Conservation (phyloP, 2,113 vertebrate species). For the Hippoglossus stenolepis region DNA sequence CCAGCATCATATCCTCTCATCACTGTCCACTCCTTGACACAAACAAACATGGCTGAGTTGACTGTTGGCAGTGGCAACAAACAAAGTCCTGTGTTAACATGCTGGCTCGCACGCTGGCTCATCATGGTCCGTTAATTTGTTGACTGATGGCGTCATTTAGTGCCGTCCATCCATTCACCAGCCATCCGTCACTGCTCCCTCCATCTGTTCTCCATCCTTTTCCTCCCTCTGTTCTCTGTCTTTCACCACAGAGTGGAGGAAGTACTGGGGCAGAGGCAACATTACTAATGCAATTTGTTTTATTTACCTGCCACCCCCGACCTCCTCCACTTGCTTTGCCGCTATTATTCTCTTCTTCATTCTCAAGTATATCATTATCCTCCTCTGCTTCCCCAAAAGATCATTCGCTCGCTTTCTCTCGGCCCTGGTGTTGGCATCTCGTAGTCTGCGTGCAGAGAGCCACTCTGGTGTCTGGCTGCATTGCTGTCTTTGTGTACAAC, state of each 20-base stretch:
- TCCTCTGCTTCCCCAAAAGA: constrained; percentile 10
- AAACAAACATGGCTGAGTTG: constrained; percentile 63
- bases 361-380: constrained; percentile 13
- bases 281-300: constrained; percentile 29
- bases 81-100: constrained; percentile 58
- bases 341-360: constrained; percentile 13
- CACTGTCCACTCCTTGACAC: constrained; percentile 48
- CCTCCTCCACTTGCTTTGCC: neutral
- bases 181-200: constrained; percentile 51
- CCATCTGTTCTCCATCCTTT: constrained; percentile 53
- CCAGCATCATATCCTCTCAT: constrained; percentile 27
- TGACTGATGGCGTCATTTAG: constrained; percentile 70
- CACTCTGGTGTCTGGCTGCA: constrained; percentile 44
- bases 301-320: constrained; percentile 8
- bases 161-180: constrained; percentile 54
- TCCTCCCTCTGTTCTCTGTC: constrained; percentile 28
- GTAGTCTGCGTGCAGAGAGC: constrained; percentile 26
- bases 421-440: constrained; percentile 17
- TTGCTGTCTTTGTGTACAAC: constrained; percentile 47
- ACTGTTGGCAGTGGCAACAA: constrained; percentile 43
- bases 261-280: constrained; percentile 1
- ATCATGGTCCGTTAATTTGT: constrained; percentile 66
- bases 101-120: constrained; percentile 40
- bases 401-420: constrained; percentile 4
- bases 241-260: constrained; percentile 11